Percentiles rank a stretch among this genome's conserved stretches.
Evolutionary conservation across 2,797 vertebrate genomes (phyloP).

Genomic region (Siniperca undulata): DNA sequence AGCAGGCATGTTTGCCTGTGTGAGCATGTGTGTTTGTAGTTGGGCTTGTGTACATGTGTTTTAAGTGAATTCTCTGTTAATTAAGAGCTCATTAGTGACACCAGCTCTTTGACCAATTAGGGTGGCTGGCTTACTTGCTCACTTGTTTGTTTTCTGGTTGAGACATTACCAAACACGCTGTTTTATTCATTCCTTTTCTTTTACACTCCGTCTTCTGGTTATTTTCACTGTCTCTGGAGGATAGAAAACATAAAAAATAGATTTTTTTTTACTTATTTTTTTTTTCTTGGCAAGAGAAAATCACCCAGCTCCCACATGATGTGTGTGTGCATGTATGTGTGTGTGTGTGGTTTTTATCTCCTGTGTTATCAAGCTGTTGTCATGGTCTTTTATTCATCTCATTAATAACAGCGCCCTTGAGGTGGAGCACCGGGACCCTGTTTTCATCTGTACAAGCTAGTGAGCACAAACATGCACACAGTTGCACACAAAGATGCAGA

Average conservation of each 20-base stretch:
- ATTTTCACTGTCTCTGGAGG: slow-evolving; percentile 57
- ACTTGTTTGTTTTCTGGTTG: slow-evolving; percentile 73
- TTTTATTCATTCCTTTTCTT: slow-evolving; percentile 68
- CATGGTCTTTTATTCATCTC: slow-evolving; percentile 81
- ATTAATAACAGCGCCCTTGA: slow-evolving; percentile 83
- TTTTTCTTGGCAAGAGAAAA: slow-evolving; percentile 63
- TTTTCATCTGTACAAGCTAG: slow-evolving; percentile 58
- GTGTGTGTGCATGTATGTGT: slow-evolving; percentile 37
- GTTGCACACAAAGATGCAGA: slow-evolving; percentile 16
- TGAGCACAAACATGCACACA: slow-evolving; percentile 54
- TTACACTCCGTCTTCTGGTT: slow-evolving; percentile 37
- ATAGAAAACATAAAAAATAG: slow-evolving; percentile 67
- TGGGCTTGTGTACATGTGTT: slow-evolving; percentile 45
- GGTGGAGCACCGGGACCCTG: slow-evolving; percentile 76
- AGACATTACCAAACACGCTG: slow-evolving; percentile 63
- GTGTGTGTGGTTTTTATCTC: slow-evolving; percentile 59
- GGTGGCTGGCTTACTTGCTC: slow-evolving; percentile 60
- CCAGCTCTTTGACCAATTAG: slow-evolving; percentile 79
- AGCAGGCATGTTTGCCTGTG: slow-evolving; percentile 35
- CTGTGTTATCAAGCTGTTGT: slow-evolving; percentile 80
- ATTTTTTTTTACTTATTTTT: slow-evolving; percentile 55
- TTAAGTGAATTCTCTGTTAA: slow-evolving; percentile 76
- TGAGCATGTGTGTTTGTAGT: slow-evolving; percentile 18
- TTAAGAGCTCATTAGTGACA: slow-evolving; percentile 81
- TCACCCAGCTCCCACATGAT: slow-evolving; percentile 54